Evolutionary conservation across 2,797 vertebrate genomes (phyloP).

Genomic region (Coendou prehensilis): DNA sequence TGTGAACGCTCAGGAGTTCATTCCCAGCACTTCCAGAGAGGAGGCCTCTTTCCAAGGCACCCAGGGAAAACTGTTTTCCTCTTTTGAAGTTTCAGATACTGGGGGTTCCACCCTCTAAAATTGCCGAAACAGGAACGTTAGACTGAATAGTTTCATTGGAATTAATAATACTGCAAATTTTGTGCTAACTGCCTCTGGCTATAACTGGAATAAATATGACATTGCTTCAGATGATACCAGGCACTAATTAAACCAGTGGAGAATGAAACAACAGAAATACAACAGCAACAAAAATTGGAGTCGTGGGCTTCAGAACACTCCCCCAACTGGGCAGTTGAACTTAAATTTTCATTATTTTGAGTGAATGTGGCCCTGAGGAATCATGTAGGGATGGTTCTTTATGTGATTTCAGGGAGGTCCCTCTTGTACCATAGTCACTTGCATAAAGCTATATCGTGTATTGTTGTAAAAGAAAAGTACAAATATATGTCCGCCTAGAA

Average conservation of each 20-base stretch:
- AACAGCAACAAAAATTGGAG: constrained; percentile 27
- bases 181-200: constrained; percentile 56
- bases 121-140: background rate
- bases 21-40: background rate
- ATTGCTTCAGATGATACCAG: constrained; percentile 29
- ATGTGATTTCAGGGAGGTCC: constrained; percentile 55
- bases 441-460: constrained; percentile 35
- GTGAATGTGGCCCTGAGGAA: constrained; percentile 66
- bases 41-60: background rate
- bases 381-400: constrained; percentile 56
- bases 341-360: constrained; percentile 77
- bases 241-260: constrained; percentile 73
- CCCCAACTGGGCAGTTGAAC: constrained; percentile 32
- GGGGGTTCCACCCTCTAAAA: background rate
- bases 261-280: constrained; percentile 62
- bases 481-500: background rate
- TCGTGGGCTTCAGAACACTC: constrained; percentile 50
- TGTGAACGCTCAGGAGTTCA: background rate
- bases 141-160: constrained; percentile 42
- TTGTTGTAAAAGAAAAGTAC: constrained; percentile 26
- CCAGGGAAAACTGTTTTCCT: background rate
- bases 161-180: constrained; percentile 73
- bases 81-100: background rate
- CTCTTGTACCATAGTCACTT: constrained; percentile 44
- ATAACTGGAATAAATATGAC: constrained; percentile 48